These are phyloP conservation scores for Dorcus parallelipipedus DNA, from an alignment of 2,888 invertebrate genomes.

Conservation along the genomic window DNA sequence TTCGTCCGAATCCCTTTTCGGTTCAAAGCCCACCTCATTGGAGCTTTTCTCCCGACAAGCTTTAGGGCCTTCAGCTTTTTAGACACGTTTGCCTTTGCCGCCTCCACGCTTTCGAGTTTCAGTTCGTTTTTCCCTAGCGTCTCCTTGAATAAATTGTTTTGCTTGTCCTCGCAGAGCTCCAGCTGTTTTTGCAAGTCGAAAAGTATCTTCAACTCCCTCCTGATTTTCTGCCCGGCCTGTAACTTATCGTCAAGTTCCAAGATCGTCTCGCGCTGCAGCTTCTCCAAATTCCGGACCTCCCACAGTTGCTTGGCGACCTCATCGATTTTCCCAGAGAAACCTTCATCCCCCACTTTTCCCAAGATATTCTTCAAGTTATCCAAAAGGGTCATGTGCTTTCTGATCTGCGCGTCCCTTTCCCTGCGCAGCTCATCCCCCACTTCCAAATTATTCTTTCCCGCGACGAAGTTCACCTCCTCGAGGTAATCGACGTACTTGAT, in stretches of 20 bases:
- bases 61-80: no score
- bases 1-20: no score
- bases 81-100: no score
- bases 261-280: constrained; percentile 44
- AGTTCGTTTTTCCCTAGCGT: no score
- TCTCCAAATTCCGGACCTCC: constrained; percentile 45
- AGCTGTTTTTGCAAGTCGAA: constrained; percentile 40
- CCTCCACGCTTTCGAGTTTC: no score
- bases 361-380: constrained; percentile 48
- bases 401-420: constrained; percentile 50
- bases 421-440: constrained; percentile 52
- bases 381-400: constrained; percentile 34
- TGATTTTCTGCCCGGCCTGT: constrained; percentile 31
- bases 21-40: no score
- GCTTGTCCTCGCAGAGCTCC: constrained; percentile 28
- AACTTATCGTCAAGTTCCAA: constrained; percentile 41
- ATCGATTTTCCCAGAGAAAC: constrained; percentile 40
- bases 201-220: constrained; percentile 48
- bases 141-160: not conserved
- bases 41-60: no score
- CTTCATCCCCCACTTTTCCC: constrained; percentile 51
- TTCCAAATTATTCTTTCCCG: constrained; percentile 56
- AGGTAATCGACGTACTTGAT: constrained; percentile 51
- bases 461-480: constrained; percentile 54
- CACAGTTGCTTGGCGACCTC: constrained; percentile 44